Conservation (phyloP, 1,140 invertebrate species). For the Pteromalus puparum region DNA sequence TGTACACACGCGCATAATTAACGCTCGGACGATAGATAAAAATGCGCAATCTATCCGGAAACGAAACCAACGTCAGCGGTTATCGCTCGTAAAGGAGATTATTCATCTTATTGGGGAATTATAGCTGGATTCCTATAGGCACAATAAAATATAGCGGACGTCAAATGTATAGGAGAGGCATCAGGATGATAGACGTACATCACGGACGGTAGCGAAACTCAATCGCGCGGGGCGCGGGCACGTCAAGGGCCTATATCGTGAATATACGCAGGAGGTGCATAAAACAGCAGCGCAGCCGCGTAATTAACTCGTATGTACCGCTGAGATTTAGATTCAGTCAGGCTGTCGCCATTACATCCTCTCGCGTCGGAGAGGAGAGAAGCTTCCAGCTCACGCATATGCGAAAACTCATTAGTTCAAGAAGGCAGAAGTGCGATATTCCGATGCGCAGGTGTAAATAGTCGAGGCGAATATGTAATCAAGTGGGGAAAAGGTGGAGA, state of each 20-base stretch:
- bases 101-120: no score
- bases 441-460: background rate
- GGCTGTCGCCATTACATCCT: slow-evolving; percentile 28
- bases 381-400: background rate
- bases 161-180: background rate
- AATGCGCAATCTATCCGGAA: background rate
- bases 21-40: background rate
- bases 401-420: slow-evolving; percentile 19
- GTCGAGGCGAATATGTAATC: background rate
- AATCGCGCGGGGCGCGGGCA: background rate
- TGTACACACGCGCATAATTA: background rate
- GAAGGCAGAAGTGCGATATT: background rate
- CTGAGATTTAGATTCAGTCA: slow-evolving; percentile 46
- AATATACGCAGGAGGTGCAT: slow-evolving; percentile 48
- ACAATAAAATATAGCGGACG: background rate
- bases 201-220: slow-evolving; percentile 2
- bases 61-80: background rate
- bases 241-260: slow-evolving; percentile 4
- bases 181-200: slow-evolving; percentile 1
- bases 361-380: background rate
- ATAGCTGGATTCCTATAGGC: no score
- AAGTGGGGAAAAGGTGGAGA: background rate
- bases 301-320: slow-evolving; percentile 58
- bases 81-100: background rate
- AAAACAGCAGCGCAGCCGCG: slow-evolving; percentile 49